phyloP scores from a whole-genome alignment of 2,888 invertebrate genomes.

The Chrysolina oricalcia region DNA sequence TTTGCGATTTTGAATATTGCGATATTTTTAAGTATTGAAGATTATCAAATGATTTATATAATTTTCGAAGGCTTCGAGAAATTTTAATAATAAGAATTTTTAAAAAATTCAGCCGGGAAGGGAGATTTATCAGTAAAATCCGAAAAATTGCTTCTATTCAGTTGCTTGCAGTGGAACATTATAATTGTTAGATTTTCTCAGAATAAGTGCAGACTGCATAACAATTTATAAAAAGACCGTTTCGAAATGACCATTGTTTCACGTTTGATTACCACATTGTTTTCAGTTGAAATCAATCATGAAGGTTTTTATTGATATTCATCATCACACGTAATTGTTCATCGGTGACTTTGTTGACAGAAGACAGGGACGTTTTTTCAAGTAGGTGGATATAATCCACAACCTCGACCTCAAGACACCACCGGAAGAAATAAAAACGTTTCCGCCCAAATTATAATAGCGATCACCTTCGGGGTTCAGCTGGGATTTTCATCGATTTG shows the following conservation, averaged over 20 bases:
- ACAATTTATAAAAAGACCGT: slow-evolving; percentile 5
- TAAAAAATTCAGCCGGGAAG: too few relatives aligned
- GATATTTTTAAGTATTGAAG: too few relatives aligned
- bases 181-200: neutral
- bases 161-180: neutral
- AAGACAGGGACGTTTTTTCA: slow-evolving; percentile 46
- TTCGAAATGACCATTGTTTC: slow-evolving; percentile 17
- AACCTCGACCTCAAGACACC: slow-evolving; percentile 36
- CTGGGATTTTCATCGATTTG: slow-evolving; percentile 4
- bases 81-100: too few relatives aligned
- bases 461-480: slow-evolving; percentile 8
- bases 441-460: slow-evolving; percentile 9
- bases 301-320: slow-evolving; percentile 52
- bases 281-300: slow-evolving; percentile 34
- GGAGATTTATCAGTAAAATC: neutral
- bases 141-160: neutral
- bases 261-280: slow-evolving; percentile 32
- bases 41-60: too few relatives aligned
- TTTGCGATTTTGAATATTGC: too few relatives aligned
- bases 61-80: too few relatives aligned
- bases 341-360: slow-evolving; percentile 49
- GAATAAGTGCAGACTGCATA: neutral
- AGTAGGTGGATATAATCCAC: slow-evolving; percentile 28
- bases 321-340: slow-evolving; percentile 40
- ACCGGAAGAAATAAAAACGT: slow-evolving; percentile 10